Conservation (phyloP, 37 sponge, comb jelly and placozoan species). For the Halichondria panicea region DNA sequence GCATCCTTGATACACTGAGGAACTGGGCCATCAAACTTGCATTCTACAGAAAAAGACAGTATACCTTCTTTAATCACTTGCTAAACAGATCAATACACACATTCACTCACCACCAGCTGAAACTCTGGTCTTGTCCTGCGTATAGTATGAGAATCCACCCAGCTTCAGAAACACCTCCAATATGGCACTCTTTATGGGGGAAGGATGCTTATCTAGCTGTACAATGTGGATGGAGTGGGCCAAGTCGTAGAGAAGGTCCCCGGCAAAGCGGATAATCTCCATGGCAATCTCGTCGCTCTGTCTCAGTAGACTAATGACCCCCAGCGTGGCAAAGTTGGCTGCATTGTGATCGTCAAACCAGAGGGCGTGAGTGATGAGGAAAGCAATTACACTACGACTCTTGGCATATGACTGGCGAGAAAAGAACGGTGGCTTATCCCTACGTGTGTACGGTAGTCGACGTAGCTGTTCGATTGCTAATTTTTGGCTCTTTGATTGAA, state of each 20-base stretch:
- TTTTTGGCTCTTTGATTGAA: slow-evolving; percentile 10
- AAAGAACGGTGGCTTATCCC: slow-evolving; percentile 14
- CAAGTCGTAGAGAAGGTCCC: slow-evolving; percentile 21
- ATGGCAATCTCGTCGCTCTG: slow-evolving; percentile 16
- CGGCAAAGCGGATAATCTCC: slow-evolving; percentile 6
- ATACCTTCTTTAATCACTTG: not conserved
- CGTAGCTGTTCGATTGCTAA: slow-evolving; percentile 16
- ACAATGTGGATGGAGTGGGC: slow-evolving; percentile 26
- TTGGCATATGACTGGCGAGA: not conserved
- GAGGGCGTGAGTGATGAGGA: slow-evolving; percentile 32
- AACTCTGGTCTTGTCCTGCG: not conserved
- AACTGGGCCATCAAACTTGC: not conserved
- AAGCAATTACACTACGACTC: slow-evolving; percentile 18
- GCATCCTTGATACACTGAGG: slow-evolving; percentile 30
- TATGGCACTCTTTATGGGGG: slow-evolving; percentile 25
- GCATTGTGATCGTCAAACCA: slow-evolving; percentile 29
- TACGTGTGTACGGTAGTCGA: slow-evolving; percentile 12
- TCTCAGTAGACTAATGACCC: slow-evolving; percentile 17
- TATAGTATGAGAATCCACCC: slow-evolving; percentile 20
- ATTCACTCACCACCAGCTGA: not conserved
- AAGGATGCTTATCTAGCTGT: slow-evolving; percentile 8
- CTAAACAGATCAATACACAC: not conserved
- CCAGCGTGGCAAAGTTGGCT: slow-evolving; percentile 16
- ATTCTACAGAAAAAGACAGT: not conserved
- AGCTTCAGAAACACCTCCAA: slow-evolving; percentile 18